A percentile compares a stretch with the other conserved stretches of the same genome.
These are phyloP conservation scores for Equus quagga DNA, from an alignment of 2,113 vertebrate genomes.

Conservation along the genomic window DNA sequence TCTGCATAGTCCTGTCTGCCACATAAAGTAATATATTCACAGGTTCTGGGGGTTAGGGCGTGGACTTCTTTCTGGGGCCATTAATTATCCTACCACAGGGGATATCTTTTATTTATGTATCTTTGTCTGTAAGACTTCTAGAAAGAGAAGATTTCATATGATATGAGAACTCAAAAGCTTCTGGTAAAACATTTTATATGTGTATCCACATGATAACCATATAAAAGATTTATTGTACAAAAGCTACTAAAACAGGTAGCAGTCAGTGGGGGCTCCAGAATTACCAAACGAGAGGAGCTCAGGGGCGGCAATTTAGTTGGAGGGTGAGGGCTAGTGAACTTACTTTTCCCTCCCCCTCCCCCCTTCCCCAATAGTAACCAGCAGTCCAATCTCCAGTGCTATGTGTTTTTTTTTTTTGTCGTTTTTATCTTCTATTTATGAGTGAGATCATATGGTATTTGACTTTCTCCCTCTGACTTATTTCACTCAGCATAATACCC, in stretches of 20 bases:
- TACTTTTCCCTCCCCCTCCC: background rate
- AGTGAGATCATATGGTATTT: too few relatives aligned
- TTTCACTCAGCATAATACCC: too few relatives aligned
- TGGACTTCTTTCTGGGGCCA: background rate
- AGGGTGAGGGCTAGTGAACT: background rate
- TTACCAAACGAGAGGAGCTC: background rate
- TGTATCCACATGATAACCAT: background rate
- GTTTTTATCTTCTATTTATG: too few relatives aligned
- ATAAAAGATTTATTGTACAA: background rate
- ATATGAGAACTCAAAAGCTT: background rate
- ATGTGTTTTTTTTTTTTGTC: too few relatives aligned
- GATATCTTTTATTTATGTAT: background rate
- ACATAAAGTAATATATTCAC: background rate
- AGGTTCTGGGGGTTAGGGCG: background rate
- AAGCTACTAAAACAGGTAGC: background rate
- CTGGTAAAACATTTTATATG: background rate
- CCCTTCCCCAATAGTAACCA: too few relatives aligned
- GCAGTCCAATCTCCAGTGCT: too few relatives aligned
- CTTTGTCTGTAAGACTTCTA: background rate
- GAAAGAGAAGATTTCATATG: background rate
- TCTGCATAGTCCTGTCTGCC: background rate
- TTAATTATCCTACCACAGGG: background rate
- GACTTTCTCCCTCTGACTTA: too few relatives aligned
- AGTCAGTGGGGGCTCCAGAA: background rate
- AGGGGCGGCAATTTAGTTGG: background rate